phyloP scores from a whole-genome alignment of 2,797 vertebrate genomes.

The Cossypha caffra region DNA sequence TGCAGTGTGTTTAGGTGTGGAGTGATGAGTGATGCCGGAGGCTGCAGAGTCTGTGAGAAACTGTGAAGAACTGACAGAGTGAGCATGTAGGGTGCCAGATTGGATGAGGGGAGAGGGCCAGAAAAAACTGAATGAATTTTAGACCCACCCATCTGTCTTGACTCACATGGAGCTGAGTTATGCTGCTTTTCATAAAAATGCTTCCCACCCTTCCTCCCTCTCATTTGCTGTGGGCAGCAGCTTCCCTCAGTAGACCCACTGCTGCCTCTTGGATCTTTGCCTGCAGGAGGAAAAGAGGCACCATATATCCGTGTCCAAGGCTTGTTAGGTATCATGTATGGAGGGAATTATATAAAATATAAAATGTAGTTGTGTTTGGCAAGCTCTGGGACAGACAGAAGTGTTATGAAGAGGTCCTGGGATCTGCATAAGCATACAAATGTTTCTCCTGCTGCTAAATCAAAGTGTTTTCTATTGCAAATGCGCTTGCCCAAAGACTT shows the following conservation, averaged over 20 bases:
- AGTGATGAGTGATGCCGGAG: neutral
- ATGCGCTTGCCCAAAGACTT: neutral
- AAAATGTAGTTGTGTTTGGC: neutral
- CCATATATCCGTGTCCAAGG: neutral
- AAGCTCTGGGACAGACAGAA: neutral
- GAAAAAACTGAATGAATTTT: neutral
- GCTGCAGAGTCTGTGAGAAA: neutral
- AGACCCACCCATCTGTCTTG: neutral
- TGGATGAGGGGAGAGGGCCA: neutral
- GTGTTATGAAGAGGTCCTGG: neutral
- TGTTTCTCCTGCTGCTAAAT: neutral
- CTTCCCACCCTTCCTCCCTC: constrained; percentile 5
- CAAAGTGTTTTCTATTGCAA: neutral
- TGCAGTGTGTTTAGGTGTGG: neutral
- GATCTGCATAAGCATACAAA: neutral
- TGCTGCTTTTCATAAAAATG: neutral
- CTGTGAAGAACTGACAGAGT: neutral
- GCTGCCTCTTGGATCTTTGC: neutral
- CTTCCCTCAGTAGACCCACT: neutral
- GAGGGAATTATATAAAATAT: neutral
- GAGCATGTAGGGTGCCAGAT: neutral
- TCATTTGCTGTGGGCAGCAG: neutral
- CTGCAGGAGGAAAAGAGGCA: neutral
- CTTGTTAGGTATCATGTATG: neutral
- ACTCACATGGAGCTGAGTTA: neutral